phyloP scores from a whole-genome alignment of 2,888 invertebrate genomes.

The Tetragonula carbonaria region DNA sequence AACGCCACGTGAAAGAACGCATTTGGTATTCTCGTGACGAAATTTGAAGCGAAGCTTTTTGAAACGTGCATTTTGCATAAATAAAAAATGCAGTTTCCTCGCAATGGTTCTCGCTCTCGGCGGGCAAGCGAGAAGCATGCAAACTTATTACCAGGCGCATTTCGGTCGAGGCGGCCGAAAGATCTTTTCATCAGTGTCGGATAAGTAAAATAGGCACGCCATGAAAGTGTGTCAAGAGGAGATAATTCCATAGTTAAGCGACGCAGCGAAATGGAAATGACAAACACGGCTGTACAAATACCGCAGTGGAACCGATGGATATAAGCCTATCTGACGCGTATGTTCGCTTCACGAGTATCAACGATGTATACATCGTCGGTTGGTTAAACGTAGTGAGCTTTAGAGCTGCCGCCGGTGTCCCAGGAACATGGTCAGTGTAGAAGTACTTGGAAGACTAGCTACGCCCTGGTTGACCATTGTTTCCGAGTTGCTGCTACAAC shows the following conservation, averaged over 20 bases:
- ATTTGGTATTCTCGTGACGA: not conserved
- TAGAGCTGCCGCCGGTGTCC: constrained; percentile 25
- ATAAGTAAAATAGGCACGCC: constrained; percentile 52
- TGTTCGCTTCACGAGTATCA: constrained; percentile 30
- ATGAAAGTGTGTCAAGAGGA: constrained; percentile 17
- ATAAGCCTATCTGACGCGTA: constrained; percentile 15
- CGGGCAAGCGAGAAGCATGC: not conserved
- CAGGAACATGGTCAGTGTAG: constrained; percentile 43
- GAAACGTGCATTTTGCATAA: not conserved
- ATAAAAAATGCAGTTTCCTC: constrained; percentile 18
- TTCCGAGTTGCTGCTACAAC: constrained; percentile 53
- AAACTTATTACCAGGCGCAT: not conserved
- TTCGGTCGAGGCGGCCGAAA: not conserved
- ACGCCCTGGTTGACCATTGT: constrained; percentile 32
- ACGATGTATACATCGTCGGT: constrained; percentile 1
- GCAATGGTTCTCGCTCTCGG: too few species aligned
- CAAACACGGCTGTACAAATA: constrained; percentile 50
- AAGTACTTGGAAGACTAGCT: constrained; percentile 52
- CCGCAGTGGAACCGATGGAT: constrained; percentile 35
- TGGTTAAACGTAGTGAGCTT: constrained; percentile 38
- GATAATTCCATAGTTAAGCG: constrained; percentile 53
- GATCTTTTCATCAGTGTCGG: constrained; percentile 1
- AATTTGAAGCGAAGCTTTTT: not conserved
- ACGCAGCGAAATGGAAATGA: constrained; percentile 57
- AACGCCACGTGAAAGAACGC: not conserved